phyloP scores from a whole-genome alignment of 2,888 invertebrate genomes.

The Imbricaverruca yamaguchii region DNA sequence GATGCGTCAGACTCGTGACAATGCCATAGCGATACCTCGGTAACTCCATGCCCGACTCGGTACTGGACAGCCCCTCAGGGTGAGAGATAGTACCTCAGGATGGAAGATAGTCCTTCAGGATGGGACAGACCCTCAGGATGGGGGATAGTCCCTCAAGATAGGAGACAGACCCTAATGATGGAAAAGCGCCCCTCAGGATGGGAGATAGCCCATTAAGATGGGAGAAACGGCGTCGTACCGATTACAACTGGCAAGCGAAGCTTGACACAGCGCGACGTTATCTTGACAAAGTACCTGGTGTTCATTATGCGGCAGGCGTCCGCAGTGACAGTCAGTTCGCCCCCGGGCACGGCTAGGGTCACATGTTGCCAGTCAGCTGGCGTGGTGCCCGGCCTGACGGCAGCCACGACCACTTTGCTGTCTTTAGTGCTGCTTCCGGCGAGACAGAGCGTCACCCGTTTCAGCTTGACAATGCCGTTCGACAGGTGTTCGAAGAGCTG shows the following conservation, averaged over 20 bases:
- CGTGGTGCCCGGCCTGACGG: not conserved
- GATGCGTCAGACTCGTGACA: too few relatives aligned
- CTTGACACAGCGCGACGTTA: not conserved
- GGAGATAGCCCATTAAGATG: not conserved
- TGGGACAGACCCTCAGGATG: too few relatives aligned
- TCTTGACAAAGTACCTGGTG: not conserved
- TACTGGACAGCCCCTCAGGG: too few relatives aligned
- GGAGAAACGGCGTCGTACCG: not conserved
- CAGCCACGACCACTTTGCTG: not conserved
- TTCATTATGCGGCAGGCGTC: not conserved
- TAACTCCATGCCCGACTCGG: too few relatives aligned
- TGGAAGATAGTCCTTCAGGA: too few relatives aligned
- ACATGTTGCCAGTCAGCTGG: not conserved
- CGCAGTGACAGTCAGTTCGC: not conserved
- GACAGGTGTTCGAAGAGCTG: not conserved
- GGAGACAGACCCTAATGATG: too few relatives aligned
- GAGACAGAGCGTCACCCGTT: not conserved
- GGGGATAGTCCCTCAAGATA: too few relatives aligned
- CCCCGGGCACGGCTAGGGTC: not conserved
- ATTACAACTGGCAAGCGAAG: not conserved
- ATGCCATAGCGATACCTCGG: too few relatives aligned
- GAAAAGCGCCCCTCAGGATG: too few relatives aligned
- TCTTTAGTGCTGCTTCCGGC: not conserved
- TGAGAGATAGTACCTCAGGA: too few relatives aligned
- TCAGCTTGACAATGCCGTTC: not conserved